Base-by-base conservation (phyloP, 30 jellyfish, hydroid and myxozoan genomes). In the Pelagia noctiluca region DNA sequence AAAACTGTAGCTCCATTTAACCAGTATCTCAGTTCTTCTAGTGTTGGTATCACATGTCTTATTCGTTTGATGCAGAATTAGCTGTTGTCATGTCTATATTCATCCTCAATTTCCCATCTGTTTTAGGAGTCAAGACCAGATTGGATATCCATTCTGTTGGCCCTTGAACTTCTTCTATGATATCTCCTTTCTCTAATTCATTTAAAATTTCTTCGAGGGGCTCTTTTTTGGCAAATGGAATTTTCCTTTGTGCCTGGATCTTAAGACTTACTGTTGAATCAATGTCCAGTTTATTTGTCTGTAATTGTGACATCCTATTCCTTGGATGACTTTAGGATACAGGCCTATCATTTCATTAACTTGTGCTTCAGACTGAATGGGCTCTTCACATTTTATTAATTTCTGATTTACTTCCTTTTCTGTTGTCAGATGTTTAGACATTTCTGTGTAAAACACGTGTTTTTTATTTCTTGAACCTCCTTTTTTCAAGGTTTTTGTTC, bases 11-110 rank as follows among this genome's bases (percentile, higher is more conserved):
- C 88, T 50, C 83, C 83, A 42, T 76, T 76, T 35, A 76, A 30
- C 62, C 54, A 32, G 92, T 82, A 54, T 57, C 88, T 1, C 1
- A 76, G 63, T 64, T 76, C 88, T 23, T 76, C 92, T 71, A 70
- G 23, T 29, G 84, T 79, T 65, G 90, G 90, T 10, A 79, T 79
- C 68, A 79, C 90, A 63, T 80, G 89, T 3, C 88, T 32, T 52
- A 84, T 50, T 30, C 83, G 81, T 1, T 32, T 35, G 73, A 84
- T 35, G 94, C 94, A 35, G 77, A 23, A 54, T 84, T 84, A 0
- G 83, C 94, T 84, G 85, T 71, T 42, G 90, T 84, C 94, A 73
- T 84, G 35, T 84, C 94, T 49, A 84, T 0, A 50, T 75, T 71
- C 89, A 84, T 71, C 53, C 94, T 25, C 36, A 84, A 47, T 52